Base-by-base conservation (phyloP, 2,888 invertebrate species). In the Pollenia amentaria region DNA sequence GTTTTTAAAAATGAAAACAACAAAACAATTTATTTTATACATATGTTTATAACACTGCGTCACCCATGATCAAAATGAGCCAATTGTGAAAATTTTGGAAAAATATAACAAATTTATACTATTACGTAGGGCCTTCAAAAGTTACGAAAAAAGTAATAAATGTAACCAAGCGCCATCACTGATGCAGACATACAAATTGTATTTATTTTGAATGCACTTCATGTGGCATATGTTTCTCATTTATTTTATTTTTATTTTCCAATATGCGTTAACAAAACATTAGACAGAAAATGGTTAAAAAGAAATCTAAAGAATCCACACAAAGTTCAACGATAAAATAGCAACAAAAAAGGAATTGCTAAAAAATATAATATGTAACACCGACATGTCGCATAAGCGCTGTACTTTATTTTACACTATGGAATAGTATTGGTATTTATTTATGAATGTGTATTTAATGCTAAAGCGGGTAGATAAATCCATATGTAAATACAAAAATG, bases 381-480 rank as follows among this genome's bases (percentile, higher is more conserved):
- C 38, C 38, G 38, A 60, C 21, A 60, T 72, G 55, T 72, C 57
- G 60, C 73, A 73, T 73, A 73, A 73, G 60, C 38, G 46, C 60
- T 73, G 60, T 46, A 38, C 38, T 60, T 73, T 73, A 46, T 60
- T 9, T 21, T 46, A 72, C 46, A n/a, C 7, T 12, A 18, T 21
- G 8, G 3, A 0, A 18, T 11, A 7, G 64, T 65, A 29, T 57
- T 57, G 8, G 57, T 72, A 29, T 57, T 12, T 48, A 29, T 8
- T 7, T 73, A 16, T 16, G 29, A n/a, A 11, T 46, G 38, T 29
- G 1, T 48, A 0, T 14, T 38, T 14, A 4, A 57, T 38, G 29
- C 18, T 29, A 29, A 12, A 57, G 12, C 6, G 29, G 4, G 12
- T 29, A 57, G 16, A 57, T 12, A 29, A 57, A 57, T 12, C 29